Conservation (phyloP, 1,140 invertebrate species). For the Psilanteris sp. region DNA sequence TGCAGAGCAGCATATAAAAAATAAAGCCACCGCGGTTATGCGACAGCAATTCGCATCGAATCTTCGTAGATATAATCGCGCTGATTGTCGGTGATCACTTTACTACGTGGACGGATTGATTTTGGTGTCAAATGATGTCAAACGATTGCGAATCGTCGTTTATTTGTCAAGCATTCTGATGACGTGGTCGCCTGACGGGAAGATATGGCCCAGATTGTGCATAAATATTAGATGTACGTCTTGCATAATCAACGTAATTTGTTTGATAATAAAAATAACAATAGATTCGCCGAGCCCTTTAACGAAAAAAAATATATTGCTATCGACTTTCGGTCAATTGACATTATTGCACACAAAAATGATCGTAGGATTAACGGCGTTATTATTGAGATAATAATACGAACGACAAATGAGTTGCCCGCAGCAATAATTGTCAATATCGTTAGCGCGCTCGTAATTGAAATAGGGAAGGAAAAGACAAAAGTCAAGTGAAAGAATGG, state of each 20-base stretch:
- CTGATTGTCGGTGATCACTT: conserved; percentile 77
- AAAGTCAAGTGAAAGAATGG: conserved; percentile 38
- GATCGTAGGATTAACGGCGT: conserved; percentile 69
- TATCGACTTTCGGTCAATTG: conserved; percentile 68
- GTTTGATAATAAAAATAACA: no score
- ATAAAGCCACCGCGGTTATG: conserved; percentile 37
- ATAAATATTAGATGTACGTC: conserved; percentile 45
- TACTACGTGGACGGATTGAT: conserved; percentile 78
- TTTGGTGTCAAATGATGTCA: conserved; percentile 79
- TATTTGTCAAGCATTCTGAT: conserved; percentile 72
- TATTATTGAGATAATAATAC: conserved; percentile 67
- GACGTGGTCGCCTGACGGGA: conserved; percentile 65
- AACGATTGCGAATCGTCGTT: conserved; percentile 75
- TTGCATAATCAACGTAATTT: conserved; percentile 21
- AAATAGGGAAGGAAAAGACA: conserved; percentile 59
- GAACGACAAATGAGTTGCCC: conserved; percentile 39
- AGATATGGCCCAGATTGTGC: conserved; percentile 69
- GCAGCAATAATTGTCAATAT: conserved; percentile 71
- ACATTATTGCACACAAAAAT: conserved; percentile 70
- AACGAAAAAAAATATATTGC: conserved; percentile 41
- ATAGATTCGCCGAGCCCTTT: no score
- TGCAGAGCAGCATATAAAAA: conserved; percentile 32
- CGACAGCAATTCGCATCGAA: conserved; percentile 67
- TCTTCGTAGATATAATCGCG: conserved; percentile 74
- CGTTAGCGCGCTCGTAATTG: conserved; percentile 68